Percentiles rank a stretch among this genome's conserved stretches.
These are phyloP conservation scores for Platysteira castanea DNA, from an alignment of 2,113 vertebrate species.

Conservation along the genomic window DNA sequence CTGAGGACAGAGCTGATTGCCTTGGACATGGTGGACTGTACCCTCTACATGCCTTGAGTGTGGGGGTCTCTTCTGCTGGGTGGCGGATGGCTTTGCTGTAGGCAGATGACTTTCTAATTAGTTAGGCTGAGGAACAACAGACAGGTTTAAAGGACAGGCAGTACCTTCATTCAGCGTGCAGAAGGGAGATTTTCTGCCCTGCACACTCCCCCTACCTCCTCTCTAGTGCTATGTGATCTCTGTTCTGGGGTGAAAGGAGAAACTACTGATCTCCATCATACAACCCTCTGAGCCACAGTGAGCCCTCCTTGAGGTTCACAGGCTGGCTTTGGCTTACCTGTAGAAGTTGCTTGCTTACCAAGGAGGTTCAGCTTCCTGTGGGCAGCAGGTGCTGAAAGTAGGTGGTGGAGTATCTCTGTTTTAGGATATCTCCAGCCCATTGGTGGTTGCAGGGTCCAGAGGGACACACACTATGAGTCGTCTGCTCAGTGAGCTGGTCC, in stretches of 20 bases:
- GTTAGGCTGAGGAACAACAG: background rate
- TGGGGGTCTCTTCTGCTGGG: background rate
- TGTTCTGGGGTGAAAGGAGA: background rate
- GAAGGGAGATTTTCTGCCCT: background rate
- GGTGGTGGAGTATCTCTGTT: background rate
- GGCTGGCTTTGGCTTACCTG: background rate
- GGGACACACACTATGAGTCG: background rate
- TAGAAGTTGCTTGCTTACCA: background rate
- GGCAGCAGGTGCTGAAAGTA: background rate
- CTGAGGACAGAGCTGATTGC: background rate
- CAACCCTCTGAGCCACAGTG: background rate
- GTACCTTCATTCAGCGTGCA: fast-evolving
- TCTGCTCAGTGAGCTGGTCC: background rate
- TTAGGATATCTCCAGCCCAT: background rate
- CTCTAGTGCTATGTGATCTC: fast-evolving
- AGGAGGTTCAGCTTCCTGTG: background rate
- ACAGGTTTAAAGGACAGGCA: background rate
- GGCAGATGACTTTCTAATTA: background rate
- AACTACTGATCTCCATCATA: background rate
- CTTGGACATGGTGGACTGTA: fast-evolving
- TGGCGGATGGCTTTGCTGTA: background rate
- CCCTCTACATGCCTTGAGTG: fast-evolving
- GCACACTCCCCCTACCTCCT: fast-evolving
- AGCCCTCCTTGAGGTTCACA: background rate
- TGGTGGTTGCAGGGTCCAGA: background rate